Evolutionary conservation across 2,797 vertebrate genomes (phyloP), one percentile per base, ranked within the genome.

Genomic region (Artibeus lituratus): DNA sequence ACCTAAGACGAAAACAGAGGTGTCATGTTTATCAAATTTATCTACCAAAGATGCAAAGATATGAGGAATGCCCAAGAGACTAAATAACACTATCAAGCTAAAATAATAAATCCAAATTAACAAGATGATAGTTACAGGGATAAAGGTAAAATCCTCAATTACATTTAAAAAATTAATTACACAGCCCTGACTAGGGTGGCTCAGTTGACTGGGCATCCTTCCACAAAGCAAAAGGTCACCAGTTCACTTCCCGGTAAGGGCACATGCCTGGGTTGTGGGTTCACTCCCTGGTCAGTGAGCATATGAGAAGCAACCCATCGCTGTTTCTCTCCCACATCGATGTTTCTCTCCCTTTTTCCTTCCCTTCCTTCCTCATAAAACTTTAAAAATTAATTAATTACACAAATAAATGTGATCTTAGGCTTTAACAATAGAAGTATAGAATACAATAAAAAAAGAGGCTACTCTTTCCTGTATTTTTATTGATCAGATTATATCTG

Each of bases 91-190:
- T 55, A 91, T 39, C 51, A 90, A 91, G 69, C 47, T 93, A 94
- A 92, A 95, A 92, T 15, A 86, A 94, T 53, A 92, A 67, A 72
- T 32, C 57, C 82, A 73, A 96, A 95, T 18, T 42, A 95, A 93
- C 4, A 90, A 62, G 26, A 91, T 88, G 39, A 57, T 26, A 94
- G 82, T 59, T 70, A 95, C 19, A 87, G 35, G 70, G 42, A 85
- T 85, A 92, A 94, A 94, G 32, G 18, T 86, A 92, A 94, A 93
- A 15, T 76, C 57, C 49, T 95, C 84, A 91, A 89, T 78, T 90
- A 94, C 3, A 55, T 91, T 93, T 65, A 59, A 80, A 86, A 86
- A 62, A 86, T 55, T n/a, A 93, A 90, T n/a, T 73, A 55, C 4
- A 53, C 15, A 90, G 26, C 8, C 73, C n/a, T 49, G 74, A 65